phyloP scores from a whole-genome alignment of 2,888 invertebrate species.

The Gastrophysa polygoni region DNA sequence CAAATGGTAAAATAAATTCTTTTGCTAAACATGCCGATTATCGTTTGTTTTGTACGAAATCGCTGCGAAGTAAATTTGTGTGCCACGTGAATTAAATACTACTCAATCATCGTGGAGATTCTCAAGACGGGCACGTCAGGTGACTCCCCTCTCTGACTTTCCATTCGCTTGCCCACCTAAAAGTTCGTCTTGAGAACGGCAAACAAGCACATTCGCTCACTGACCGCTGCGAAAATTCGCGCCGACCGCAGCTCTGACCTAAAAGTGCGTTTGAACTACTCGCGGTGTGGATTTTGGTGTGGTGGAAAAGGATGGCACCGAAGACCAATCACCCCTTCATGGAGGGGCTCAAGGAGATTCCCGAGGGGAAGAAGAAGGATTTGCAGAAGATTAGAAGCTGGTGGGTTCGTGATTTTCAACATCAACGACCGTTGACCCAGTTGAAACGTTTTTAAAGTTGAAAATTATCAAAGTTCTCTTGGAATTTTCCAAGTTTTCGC shows the following conservation, averaged over 20 bases:
- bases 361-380: constrained; percentile 64
- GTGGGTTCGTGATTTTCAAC: constrained; percentile 52
- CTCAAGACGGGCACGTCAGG: background rate
- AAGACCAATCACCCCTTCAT: constrained; percentile 62
- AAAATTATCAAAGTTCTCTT: no score
- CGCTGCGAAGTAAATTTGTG: background rate
- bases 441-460: no score
- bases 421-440: background rate
- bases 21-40: no score
- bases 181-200: background rate
- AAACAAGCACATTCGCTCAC: background rate
- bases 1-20: no score
- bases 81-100: background rate
- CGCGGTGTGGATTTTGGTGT: no score
- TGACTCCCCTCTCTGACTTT: background rate
- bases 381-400: constrained; percentile 65
- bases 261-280: background rate
- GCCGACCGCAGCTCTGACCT: background rate
- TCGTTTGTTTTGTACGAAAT: no score
- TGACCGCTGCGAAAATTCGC: background rate
- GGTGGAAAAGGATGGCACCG: constrained; percentile 35
- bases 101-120: background rate
- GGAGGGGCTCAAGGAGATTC: constrained; percentile 61
- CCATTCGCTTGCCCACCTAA: background rate
- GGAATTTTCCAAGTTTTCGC: no score